Evolutionary conservation across 2,797 vertebrate species (phyloP), one percentile per base, ranked within the genome.

Genomic region (Diplodus puntazzo): DNA sequence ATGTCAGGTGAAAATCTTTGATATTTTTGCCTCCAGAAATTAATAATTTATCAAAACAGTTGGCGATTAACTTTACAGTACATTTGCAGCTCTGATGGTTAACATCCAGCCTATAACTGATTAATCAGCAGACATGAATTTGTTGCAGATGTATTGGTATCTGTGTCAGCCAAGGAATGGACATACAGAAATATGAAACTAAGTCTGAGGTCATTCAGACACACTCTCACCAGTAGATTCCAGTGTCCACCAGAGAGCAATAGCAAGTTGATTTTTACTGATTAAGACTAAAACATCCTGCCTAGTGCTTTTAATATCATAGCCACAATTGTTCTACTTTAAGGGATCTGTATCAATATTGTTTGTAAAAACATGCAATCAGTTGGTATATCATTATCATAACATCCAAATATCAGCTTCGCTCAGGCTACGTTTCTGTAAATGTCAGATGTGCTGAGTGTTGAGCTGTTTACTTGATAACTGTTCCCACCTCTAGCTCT

Each of bases 401-500:
- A 30, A 30, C 30, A 30, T 21, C 8, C 11, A 23, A 43, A 23
- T 27, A 63, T 75, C 21, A 5, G 7, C 30, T 10, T 50, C 3
- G 1, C 49, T 34, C 2, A 13, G 11, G 27, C 34, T 21, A 2
- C 14, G 20, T 25, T 52, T 2, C 30, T 34, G 17, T n/a, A 42
- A 16, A 10, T 16, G 11, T 25, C 18, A 34, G 30, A 20, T 20
- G 11, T 55, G 64, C 18, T 52, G n/a, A 70, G 16, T 0, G 13
- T 14, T 5, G 18, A 17, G 1, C 20, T 25, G 39, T 52, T 11
- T 39, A 18, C 9, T 16, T 66, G 17, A 9, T 18, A 20, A 60
- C 0, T 27, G 30, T 18, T 5, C 59, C 14, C 85, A 96, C 95
- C 95, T 96, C 95, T n/a, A 94, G 83, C 63, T 96, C 95, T 74